Conservation (phyloP, 2,113 vertebrate species). For the Daboia siamensis region DNA sequence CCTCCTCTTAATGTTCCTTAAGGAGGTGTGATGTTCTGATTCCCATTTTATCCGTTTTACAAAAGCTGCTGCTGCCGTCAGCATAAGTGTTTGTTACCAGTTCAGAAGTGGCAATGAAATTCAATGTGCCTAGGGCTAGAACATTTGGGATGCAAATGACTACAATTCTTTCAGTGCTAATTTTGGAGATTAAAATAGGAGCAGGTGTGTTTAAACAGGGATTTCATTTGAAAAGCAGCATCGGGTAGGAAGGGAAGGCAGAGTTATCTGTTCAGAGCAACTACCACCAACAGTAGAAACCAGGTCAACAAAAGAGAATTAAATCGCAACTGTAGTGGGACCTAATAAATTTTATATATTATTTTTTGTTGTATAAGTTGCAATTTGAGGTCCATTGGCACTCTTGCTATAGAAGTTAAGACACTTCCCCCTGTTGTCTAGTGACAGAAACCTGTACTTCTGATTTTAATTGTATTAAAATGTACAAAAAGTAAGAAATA, state of each 20-base stretch:
- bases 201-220: slow-evolving; percentile 1
- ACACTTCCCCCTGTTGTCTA: not conserved
- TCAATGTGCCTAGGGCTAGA: slow-evolving; percentile 1
- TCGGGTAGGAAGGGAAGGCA: not conserved
- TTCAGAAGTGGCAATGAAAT: slow-evolving; percentile 31
- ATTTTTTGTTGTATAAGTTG: not conserved
- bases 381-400: not conserved
- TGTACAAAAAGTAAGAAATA: not conserved
- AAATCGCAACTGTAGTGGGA: not conserved
- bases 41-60: not conserved
- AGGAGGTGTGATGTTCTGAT: slow-evolving; percentile 1
- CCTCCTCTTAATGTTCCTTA: too few species aligned
- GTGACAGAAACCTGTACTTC: not conserved
- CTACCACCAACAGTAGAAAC: not conserved
- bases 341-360: not conserved
- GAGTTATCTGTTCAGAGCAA: not conserved
- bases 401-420: not conserved
- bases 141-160: not conserved
- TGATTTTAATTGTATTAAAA: not conserved
- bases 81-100: slow-evolving; percentile 6
- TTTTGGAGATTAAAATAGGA: slow-evolving; percentile 21
- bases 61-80: slow-evolving; percentile 22
- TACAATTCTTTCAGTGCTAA: not conserved
- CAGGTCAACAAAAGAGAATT: not conserved
- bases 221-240: not conserved